Base-by-base conservation (phyloP, 2,797 vertebrate genomes). In the Microtus agrestis region DNA sequence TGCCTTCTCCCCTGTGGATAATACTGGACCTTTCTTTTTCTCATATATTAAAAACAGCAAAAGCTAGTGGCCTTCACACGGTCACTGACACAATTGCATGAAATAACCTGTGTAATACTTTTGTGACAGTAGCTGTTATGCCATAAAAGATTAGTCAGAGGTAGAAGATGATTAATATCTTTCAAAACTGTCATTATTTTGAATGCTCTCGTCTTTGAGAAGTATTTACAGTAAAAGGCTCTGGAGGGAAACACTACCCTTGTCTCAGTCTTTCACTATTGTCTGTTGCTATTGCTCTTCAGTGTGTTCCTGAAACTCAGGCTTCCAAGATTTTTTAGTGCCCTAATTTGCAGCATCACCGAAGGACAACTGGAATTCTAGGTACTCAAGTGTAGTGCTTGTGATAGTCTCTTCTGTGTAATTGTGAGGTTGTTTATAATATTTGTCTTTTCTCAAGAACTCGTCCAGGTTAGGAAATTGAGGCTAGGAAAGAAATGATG, bases 121-220 rank as follows among this genome's bases (percentile, higher is more conserved):
- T 63, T 86, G 40, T 84, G 56, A 51, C 5, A 59, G 61, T 84
- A 73, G 27, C 3, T 67, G 11, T 63, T 78, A 48, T 8, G 31
- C 15, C 48, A 11, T 93, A 61, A 90, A 85, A 93, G 43, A 82
- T 54, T 79, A 71, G 65, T 40, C 81, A 63, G 17, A 73, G 8
- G 23, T 43, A 43, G 40, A 76, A 76, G 43, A 46, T 76, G 74
- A 46, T 34, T 34, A 46, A 13, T 65, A 34, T 61, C 61, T 21
- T 76, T 76, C 59, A 84, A 84, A 84, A 65, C 76, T 81, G n/a
- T 27, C 56, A 86, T 51, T 15, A 63, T 63, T 4, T 73, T 97
- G 48, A 82, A 27, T 81, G 6, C 6, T 7, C 67, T 89, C 34
- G 54, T 46, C 23, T 4, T 67, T 74, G 93, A 88, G 69, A 81